Evolutionary conservation across 1,140 invertebrate genomes (phyloP).

Genomic region (Notospermus geniculatus): DNA sequence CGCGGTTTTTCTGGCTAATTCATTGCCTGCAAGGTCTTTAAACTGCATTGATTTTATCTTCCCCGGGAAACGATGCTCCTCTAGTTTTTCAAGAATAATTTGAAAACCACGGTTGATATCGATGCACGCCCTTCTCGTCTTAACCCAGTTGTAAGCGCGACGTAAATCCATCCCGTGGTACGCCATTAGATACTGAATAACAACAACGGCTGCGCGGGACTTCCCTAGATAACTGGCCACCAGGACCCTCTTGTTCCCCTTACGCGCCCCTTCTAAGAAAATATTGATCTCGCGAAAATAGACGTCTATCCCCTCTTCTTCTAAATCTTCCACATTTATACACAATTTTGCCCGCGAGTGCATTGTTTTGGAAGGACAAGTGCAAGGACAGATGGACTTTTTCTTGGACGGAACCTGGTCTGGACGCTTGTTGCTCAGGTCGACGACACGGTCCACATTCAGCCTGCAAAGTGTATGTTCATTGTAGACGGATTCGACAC

Average conservation of each 20-base stretch:
- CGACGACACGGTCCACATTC: constrained; percentile 39
- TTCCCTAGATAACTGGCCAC: constrained; percentile 45
- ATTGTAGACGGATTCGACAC: constrained; percentile 41
- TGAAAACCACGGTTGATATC: constrained; percentile 11
- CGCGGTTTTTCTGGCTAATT: neutral
- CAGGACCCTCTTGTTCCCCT: constrained; percentile 32
- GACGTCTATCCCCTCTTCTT: constrained; percentile 39
- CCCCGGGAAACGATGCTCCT: neutral
- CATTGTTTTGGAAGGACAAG: constrained; percentile 31
- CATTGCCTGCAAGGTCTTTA: constrained; percentile 4
- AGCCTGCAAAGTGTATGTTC: constrained; percentile 42
- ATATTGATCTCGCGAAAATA: constrained; percentile 46
- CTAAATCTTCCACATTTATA: constrained; percentile 40
- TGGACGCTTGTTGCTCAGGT: constrained; percentile 40
- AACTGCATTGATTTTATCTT: neutral
- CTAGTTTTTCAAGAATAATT: constrained; percentile 7
- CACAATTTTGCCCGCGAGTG: constrained; percentile 45
- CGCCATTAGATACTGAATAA: constrained; percentile 47
- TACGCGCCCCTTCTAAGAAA: constrained; percentile 43
- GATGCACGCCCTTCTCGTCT: constrained; percentile 34
- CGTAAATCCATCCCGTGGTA: constrained; percentile 33
- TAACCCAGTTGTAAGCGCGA: constrained; percentile 36
- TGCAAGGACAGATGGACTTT: constrained; percentile 39
- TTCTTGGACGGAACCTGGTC: constrained; percentile 31
- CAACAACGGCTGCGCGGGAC: constrained; percentile 38